Evolutionary conservation across 2,888 invertebrate species (phyloP).

Genomic region (Thera britannica): DNA sequence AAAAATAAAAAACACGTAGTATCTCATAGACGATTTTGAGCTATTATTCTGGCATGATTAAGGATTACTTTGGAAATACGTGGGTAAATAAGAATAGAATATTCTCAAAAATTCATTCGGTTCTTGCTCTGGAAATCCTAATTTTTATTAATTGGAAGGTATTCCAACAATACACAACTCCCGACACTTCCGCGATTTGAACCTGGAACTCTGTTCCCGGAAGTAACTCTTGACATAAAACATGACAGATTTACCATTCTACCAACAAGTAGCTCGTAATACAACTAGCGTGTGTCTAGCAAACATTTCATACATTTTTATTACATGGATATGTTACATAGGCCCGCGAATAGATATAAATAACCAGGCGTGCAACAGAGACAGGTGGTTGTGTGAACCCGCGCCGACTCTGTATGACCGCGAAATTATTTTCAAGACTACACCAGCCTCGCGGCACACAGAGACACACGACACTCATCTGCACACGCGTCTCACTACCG

Average conservation of each 20-base stretch:
- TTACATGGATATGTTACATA: constrained; percentile 68
- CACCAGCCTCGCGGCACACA: constrained; percentile 75
- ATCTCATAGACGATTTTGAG: no score
- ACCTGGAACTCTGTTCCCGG: constrained; percentile 22
- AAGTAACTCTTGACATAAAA: constrained; percentile 19
- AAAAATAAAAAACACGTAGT: no score
- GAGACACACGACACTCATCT: constrained; percentile 58
- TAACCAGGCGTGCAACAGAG: constrained; percentile 81
- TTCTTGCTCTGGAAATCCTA: no score
- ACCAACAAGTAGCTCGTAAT: constrained; percentile 2
- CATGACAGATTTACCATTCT: constrained; percentile 23
- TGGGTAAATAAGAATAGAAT: no score
- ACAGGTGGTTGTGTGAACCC: constrained; percentile 84
- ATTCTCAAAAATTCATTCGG: no score
- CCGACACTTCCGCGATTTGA: constrained; percentile 2
- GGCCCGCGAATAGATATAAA: constrained; percentile 80
- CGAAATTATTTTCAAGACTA: constrained; percentile 85
- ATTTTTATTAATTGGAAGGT: background rate
- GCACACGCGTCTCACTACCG: constrained; percentile 76
- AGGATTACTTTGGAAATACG: no score
- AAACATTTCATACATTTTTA: constrained; percentile 38
- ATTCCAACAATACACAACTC: background rate
- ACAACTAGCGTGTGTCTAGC: constrained; percentile 24
- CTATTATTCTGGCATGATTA: no score
- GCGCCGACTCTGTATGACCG: constrained; percentile 80